phyloP scores from a whole-genome alignment of 2,888 invertebrate species.

The Parapristionchus giblindavisi region DNA sequence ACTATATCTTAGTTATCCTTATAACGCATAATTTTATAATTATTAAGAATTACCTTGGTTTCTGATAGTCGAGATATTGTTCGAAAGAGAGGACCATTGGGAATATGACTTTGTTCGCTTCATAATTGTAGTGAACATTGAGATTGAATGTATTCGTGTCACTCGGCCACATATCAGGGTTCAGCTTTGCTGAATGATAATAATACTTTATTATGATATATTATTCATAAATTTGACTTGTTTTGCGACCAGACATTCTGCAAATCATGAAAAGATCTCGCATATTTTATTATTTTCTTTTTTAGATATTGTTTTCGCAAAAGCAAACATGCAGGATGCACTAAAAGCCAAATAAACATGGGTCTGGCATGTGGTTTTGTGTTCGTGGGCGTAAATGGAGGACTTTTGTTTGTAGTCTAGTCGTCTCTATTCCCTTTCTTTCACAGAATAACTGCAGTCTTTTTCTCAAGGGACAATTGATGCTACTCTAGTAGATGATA shows the following conservation, averaged over 20 bases:
- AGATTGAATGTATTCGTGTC: slow-evolving; percentile 31
- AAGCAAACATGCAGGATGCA: neutral
- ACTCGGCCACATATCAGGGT: slow-evolving; percentile 12
- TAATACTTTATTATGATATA: neutral
- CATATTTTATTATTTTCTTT: too few relatives aligned
- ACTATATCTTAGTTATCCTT: too few relatives aligned
- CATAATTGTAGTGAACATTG: slow-evolving; percentile 36
- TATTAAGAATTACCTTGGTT: slow-evolving; percentile 17
- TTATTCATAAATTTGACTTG: neutral
- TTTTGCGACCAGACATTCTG: neutral
- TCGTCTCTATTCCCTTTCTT: too few relatives aligned
- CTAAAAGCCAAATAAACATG: neutral
- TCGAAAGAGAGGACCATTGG: neutral
- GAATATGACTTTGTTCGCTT: slow-evolving; percentile 25
- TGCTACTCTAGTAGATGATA: too few relatives aligned
- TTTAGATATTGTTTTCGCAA: neutral
- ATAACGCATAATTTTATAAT: too few relatives aligned
- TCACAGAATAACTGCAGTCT: too few relatives aligned
- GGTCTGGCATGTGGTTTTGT: too few relatives aligned
- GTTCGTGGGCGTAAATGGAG: too few relatives aligned
- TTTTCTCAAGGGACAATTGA: too few relatives aligned
- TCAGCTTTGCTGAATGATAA: neutral
- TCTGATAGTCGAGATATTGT: slow-evolving; percentile 12
- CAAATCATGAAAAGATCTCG: too few relatives aligned
- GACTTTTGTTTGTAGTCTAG: too few relatives aligned